These are phyloP conservation scores for Acanthosepion lycidas DNA, from an alignment of 2,888 invertebrate genomes.

Conservation along the genomic window DNA sequence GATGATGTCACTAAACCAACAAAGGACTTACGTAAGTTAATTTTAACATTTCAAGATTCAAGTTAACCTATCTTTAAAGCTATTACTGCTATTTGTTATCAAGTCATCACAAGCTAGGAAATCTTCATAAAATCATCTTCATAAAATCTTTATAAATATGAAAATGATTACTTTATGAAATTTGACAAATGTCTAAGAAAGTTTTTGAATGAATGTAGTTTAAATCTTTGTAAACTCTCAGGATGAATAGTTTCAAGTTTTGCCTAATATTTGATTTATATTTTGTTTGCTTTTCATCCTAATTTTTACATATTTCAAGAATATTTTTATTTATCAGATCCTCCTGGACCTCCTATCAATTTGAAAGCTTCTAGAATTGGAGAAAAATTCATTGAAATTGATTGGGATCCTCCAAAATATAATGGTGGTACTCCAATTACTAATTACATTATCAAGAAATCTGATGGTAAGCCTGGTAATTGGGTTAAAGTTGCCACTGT, in stretches of 20 bases:
- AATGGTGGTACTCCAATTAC: slow-evolving; percentile 67
- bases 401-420: slow-evolving; percentile 71
- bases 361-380: slow-evolving; percentile 49
- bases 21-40: slow-evolving; percentile 54
- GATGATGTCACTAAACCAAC: slow-evolving; percentile 56
- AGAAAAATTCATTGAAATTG: slow-evolving; percentile 44
- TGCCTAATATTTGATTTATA: background rate
- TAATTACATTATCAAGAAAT: slow-evolving; percentile 63
- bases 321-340: slow-evolving; percentile 45
- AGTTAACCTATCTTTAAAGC: background rate
- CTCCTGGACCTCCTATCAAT: slow-evolving; percentile 50
- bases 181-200: background rate
- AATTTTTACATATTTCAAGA: background rate
- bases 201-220: background rate
- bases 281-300: background rate
- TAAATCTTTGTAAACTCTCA: background rate
- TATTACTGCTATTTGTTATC: background rate
- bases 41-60: background rate
- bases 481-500: slow-evolving; percentile 85
- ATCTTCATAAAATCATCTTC: background rate
- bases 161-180: background rate
- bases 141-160: background rate
- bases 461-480: slow-evolving; percentile 59
- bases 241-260: background rate
- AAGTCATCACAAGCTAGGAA: background rate